Base-by-base conservation (phyloP, 2,113 vertebrate genomes). In the Castor canadensis region DNA sequence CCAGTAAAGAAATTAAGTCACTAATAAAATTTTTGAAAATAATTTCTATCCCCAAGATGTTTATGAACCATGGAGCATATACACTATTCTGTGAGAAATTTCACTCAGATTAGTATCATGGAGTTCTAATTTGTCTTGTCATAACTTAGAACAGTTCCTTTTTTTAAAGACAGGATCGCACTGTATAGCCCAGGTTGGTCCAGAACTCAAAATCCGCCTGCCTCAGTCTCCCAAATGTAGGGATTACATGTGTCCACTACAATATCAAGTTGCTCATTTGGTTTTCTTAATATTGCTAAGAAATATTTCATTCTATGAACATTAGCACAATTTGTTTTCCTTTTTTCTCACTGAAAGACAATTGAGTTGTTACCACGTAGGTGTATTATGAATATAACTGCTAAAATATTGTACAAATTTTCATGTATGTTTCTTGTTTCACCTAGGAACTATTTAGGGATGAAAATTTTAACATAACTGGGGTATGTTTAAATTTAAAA, bases 381-480 rank as follows among this genome's bases (percentile, higher is more conserved):
- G 2, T 8, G 5, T 72, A 73, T 58, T 79, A 85, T 45, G 38
- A 54, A 60, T 49, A 35, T 64, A 85, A 86, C 19, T 81, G 9
- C 16, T 45, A 82, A 79, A 52, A 43, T 19, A 38, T 82, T 67
- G 4, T 60, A 49, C 28, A 76, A 35, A 72, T 49, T 93, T 91
- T 93, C 60, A 32, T 52, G 17, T 69, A 45, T 22, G 16, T 86
- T 47, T 87, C 66, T 87, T 45, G 93, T 49, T 69, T 76, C 40
- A 82, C 73, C 73, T n/a, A 58, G 47, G 47, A 90, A 91, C 67
- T 87, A 87, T 45, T 58, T 72, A 62, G 40, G 30, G 81, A 22
- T 67, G n/a, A 90, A 85, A 85, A 80, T 80, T 71, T 47, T 73
- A 85, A n/a, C 90, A 86, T 19, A 90, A 30, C 52, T 79, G 38